These are phyloP conservation scores for Cliona cf. orientalis DNA, from an alignment of 37 sponge, comb jelly and placozoan species.

Conservation along the genomic window DNA sequence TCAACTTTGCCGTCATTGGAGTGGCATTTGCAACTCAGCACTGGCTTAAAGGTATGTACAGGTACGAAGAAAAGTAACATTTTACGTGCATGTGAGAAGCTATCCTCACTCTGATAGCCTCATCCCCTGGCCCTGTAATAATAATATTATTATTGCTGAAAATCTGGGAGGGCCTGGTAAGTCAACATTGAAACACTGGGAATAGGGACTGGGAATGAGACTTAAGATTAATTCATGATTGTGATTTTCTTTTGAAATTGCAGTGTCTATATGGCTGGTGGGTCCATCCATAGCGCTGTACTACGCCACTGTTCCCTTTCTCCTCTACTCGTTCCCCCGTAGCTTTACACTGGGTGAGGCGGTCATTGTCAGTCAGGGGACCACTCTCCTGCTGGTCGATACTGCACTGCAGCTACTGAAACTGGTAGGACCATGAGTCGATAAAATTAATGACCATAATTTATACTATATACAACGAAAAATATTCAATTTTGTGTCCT, in stretches of 20 bases:
- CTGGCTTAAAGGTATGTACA: background rate
- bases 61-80: background rate
- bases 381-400: conserved; percentile 54
- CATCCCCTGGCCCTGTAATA: too few species aligned
- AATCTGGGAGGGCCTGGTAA: too few species aligned
- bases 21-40: background rate
- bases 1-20: conserved; percentile 39
- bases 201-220: background rate
- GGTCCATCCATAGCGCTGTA: conserved; percentile 22
- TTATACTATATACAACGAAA: too few species aligned
- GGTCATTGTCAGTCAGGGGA: conserved; percentile 54
- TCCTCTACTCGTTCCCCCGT: conserved; percentile 46
- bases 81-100: background rate
- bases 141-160: too few species aligned
- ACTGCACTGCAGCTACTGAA: conserved; percentile 31
- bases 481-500: too few species aligned
- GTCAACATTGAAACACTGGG: too few species aligned
- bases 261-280: conserved; percentile 23
- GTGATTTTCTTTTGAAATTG: background rate
- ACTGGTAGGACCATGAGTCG: too few species aligned
- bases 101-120: too few species aligned
- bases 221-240: background rate
- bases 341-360: conserved; percentile 74
- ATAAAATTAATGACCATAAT: too few species aligned
- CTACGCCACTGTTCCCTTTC: conserved; percentile 41